phyloP scores from a whole-genome alignment of 2,888 invertebrate species.

The Himalopsyche kuldschensis region DNA sequence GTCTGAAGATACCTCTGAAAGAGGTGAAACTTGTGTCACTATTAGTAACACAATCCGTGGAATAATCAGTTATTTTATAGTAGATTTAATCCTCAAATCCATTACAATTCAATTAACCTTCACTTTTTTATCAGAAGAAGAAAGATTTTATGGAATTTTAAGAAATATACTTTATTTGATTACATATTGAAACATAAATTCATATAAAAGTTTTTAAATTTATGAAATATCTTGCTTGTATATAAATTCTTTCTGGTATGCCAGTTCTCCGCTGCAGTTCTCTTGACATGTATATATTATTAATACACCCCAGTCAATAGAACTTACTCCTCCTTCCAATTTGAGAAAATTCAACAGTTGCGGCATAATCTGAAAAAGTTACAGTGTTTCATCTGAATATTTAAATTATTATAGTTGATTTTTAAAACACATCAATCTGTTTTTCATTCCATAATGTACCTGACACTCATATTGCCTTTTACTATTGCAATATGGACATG shows the following conservation, averaged over 20 bases:
- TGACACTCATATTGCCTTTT: constrained; percentile 89
- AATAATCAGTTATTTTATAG: no score
- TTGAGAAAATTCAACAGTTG: constrained; percentile 73
- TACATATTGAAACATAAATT: background rate
- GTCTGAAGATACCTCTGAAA: no score
- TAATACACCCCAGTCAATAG: constrained; percentile 89
- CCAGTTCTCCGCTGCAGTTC: constrained; percentile 68
- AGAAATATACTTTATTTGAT: no score
- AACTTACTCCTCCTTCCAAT: constrained; percentile 62
- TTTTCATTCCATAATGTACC: constrained; percentile 51
- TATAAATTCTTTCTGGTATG: constrained; percentile 77
- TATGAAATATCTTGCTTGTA: constrained; percentile 80
- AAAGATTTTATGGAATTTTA: no score
- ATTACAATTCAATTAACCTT: no score
- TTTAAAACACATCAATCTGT: constrained; percentile 32
- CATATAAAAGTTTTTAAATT: background rate
- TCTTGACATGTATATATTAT: constrained; percentile 81
- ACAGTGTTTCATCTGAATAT: constrained; percentile 36
- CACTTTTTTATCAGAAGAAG: no score
- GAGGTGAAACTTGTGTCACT: no score
- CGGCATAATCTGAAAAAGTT: constrained; percentile 74
- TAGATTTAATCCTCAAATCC: no score
- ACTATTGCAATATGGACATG: constrained; percentile 73
- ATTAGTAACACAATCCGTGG: no score
- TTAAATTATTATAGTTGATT: constrained; percentile 34